A percentile compares a stretch with the other conserved stretches of the same genome.
phyloP scores from a whole-genome alignment of 1,140 invertebrate genomes.

The Euwallacea fornicatus region DNA sequence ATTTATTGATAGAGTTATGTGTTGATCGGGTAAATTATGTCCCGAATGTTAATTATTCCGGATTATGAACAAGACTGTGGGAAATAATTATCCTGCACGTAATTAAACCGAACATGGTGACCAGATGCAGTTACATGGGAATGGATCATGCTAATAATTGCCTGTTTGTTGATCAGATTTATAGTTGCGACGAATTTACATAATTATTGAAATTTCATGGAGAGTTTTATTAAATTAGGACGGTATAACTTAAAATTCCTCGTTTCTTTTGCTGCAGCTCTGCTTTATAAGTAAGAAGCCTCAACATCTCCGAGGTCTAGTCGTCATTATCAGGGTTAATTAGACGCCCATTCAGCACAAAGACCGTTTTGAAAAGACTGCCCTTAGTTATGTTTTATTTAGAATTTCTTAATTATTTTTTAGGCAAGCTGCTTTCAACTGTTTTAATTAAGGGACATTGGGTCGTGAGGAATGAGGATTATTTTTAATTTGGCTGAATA shows the following conservation, averaged over 20 bases:
- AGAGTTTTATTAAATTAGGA: too few relatives aligned
- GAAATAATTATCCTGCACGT: slow-evolving; percentile 8
- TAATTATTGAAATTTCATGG: too few relatives aligned
- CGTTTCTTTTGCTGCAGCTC: too few relatives aligned
- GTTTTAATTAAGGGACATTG: slow-evolving; percentile 9
- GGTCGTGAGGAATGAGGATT: not conserved
- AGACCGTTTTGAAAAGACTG: slow-evolving; percentile 1
- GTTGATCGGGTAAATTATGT: not conserved
- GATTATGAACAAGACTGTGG: slow-evolving; percentile 8
- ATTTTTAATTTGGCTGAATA: slow-evolving; percentile 1
- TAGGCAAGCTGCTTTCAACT: slow-evolving; percentile 1
- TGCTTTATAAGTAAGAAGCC: too few relatives aligned
- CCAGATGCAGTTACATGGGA: not conserved
- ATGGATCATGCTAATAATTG: not conserved
- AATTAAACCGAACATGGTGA: slow-evolving; percentile 8
- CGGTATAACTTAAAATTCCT: too few relatives aligned
- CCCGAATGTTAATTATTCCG: slow-evolving; percentile 10
- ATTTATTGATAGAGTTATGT: slow-evolving; percentile 9
- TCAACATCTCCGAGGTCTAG: slow-evolving; percentile 1
- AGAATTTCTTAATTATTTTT: slow-evolving; percentile 19
- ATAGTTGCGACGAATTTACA: too few relatives aligned
- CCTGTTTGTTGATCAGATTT: not conserved
- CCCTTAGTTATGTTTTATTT: slow-evolving; percentile 13
- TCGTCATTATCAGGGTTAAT: slow-evolving; percentile 18
- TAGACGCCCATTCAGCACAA: slow-evolving; percentile 10